These are phyloP conservation scores for Neosilurus hyrtlii DNA, from an alignment of 2,797 vertebrate species.

Conservation along the genomic window DNA sequence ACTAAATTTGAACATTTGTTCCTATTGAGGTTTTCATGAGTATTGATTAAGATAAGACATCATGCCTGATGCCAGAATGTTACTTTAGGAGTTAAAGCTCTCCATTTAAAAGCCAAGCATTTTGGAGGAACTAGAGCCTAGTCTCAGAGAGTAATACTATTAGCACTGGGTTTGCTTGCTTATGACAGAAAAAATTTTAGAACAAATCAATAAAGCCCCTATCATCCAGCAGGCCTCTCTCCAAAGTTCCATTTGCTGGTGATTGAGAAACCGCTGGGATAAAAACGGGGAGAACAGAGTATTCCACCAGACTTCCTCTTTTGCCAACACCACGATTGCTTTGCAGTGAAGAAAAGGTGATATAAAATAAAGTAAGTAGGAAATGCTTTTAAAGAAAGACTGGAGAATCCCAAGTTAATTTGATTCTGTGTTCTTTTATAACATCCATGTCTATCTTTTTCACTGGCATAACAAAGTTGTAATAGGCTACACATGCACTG, in stretches of 20 bases:
- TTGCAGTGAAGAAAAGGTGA: constrained; percentile 23
- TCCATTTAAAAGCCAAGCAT: constrained; percentile 35
- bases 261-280: constrained; percentile 55
- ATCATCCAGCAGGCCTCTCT: constrained; percentile 42
- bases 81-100: constrained; percentile 32
- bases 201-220: constrained; percentile 55
- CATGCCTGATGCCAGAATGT: constrained; percentile 35
- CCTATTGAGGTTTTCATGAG: constrained; percentile 21
- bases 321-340: constrained; percentile 29
- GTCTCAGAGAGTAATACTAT: constrained; percentile 44
- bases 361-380: constrained; percentile 3
- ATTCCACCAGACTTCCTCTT: constrained; percentile 26
- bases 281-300: constrained; percentile 34
- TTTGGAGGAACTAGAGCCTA: constrained; percentile 40
- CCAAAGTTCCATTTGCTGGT: constrained; percentile 47
- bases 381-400: constrained; percentile 15
- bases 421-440: constrained; percentile 5
- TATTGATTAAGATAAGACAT: constrained; percentile 37
- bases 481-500: no score
- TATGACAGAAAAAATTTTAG: constrained; percentile 57
- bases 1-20: constrained; percentile 53
- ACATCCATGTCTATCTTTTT: constrained; percentile 5
- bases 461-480: neutral
- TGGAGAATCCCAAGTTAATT: neutral
- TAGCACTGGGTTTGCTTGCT: constrained; percentile 52